These are phyloP conservation scores for Phyllopteryx taeniolatus DNA, from an alignment of 2,113 vertebrate species.

Conservation along the genomic window DNA sequence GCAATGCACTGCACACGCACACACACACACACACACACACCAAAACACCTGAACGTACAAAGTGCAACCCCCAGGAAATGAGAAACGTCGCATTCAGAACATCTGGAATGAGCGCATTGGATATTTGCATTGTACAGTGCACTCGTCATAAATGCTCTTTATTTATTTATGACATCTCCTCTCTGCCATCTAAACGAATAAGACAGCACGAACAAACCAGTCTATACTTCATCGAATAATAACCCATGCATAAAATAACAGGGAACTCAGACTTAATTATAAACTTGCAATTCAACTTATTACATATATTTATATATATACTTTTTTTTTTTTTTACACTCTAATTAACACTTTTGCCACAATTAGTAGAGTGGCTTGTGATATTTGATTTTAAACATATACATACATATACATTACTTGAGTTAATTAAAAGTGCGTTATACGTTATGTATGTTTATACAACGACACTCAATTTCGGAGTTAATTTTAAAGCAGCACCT, in stretches of 20 bases:
- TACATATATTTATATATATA: too few relatives aligned
- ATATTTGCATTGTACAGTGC: neutral
- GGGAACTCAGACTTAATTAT: neutral
- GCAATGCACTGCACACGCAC: constrained; percentile 24
- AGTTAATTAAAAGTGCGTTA: too few relatives aligned
- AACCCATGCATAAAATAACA: neutral
- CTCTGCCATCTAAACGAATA: neutral
- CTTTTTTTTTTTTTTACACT: too few relatives aligned
- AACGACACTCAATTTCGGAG: too few relatives aligned
- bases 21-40: constrained; percentile 2
- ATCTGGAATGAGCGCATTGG: neutral
- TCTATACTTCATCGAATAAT: neutral
- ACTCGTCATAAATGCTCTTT: neutral
- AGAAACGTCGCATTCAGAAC: neutral
- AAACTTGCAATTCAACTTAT: too few relatives aligned
- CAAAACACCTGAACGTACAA: neutral
- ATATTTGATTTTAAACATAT: too few relatives aligned
- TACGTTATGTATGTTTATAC: too few relatives aligned
- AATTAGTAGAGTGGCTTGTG: too few relatives aligned
- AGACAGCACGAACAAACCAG: neutral
- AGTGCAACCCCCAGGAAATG: neutral
- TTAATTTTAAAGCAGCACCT: too few relatives aligned
- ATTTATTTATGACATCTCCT: neutral
- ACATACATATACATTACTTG: too few relatives aligned
- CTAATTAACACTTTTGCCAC: too few relatives aligned